These are phyloP conservation scores for Typhlomys cinereus DNA, from an alignment of 2,113 vertebrate species.

Conservation along the genomic window DNA sequence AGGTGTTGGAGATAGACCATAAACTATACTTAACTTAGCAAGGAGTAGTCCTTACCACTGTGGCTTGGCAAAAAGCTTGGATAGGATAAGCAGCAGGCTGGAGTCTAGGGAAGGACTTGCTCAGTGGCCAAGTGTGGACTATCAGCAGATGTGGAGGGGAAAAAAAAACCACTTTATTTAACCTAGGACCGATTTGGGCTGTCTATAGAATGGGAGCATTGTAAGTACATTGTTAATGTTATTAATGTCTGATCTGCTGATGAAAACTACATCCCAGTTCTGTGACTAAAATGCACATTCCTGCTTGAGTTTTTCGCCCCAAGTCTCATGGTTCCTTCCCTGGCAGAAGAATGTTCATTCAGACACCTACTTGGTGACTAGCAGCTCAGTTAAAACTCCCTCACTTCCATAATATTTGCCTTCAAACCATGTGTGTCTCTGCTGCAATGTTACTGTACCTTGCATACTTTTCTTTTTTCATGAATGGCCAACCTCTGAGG, in stretches of 20 bases:
- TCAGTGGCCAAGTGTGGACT: background rate
- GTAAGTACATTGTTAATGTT: background rate
- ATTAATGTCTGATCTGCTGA: background rate
- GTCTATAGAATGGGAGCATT: background rate
- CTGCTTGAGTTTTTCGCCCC: background rate
- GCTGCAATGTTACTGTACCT: background rate
- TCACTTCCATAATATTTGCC: rapidly evolving
- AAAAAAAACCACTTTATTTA: background rate
- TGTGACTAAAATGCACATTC: background rate
- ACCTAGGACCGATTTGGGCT: background rate
- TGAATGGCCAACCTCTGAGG: background rate
- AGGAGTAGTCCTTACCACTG: background rate
- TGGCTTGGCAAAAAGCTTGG: background rate
- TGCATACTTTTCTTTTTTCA: background rate
- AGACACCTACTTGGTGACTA: background rate
- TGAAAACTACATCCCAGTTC: background rate
- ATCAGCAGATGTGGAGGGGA: background rate
- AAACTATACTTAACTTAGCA: background rate
- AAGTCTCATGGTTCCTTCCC: background rate
- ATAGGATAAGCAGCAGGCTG: background rate
- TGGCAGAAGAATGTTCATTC: background rate
- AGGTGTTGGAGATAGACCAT: slow-evolving; percentile 18
- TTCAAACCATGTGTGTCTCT: background rate
- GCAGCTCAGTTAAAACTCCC: background rate
- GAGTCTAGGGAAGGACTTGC: background rate